Conservation (phyloP, 2,113 vertebrate genomes). For the Pangasianodon gigas region DNA sequence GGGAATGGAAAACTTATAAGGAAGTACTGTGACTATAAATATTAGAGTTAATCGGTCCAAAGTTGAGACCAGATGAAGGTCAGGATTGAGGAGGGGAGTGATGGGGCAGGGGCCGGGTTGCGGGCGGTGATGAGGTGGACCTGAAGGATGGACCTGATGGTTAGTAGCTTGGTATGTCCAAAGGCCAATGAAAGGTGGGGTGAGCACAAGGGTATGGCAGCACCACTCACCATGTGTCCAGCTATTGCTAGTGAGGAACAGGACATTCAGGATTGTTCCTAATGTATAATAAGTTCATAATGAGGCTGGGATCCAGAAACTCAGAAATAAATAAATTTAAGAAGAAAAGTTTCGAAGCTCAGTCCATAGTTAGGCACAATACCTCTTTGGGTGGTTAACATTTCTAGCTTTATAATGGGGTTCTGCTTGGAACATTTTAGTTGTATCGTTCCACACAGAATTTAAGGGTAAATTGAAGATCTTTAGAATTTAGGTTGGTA, state of each 20-base stretch:
- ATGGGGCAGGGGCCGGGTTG: not conserved
- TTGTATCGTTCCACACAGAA: not conserved
- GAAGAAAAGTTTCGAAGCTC: not conserved
- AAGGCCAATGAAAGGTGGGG: not conserved
- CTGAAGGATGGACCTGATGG: not conserved
- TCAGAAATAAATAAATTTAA: not conserved
- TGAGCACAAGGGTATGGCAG: not conserved
- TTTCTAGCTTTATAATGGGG: not conserved
- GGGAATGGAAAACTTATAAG: not conserved
- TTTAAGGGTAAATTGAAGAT: not conserved
- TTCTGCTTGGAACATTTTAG: not conserved
- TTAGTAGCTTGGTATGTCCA: not conserved
- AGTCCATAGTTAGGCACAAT: not conserved
- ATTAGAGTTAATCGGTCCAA: not conserved
- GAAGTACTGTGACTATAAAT: not conserved
- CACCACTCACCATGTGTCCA: not conserved
- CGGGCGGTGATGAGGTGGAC: not conserved
- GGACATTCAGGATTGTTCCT: not conserved
- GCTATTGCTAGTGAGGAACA: not conserved
- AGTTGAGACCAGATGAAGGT: not conserved
- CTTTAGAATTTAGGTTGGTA: not conserved
- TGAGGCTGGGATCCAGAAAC: not conserved
- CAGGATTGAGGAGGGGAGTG: too few relatives aligned
- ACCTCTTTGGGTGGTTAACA: not conserved
- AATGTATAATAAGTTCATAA: not conserved